phyloP scores from a whole-genome alignment of 2,797 vertebrate genomes.

The Morus bassanus region DNA sequence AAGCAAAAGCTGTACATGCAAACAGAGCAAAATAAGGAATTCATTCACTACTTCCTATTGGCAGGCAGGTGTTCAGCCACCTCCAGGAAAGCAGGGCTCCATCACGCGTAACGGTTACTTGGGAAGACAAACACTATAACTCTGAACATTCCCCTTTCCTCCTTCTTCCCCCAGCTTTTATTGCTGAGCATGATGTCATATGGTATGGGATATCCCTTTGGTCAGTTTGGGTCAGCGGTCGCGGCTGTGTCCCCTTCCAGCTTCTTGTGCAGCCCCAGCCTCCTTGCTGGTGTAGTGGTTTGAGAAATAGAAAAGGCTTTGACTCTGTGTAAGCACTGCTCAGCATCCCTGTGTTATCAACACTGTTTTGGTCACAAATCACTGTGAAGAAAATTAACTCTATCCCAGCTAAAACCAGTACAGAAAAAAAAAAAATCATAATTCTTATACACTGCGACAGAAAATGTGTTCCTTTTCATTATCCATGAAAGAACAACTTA shows the following conservation, averaged over 20 bases:
- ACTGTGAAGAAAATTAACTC: not conserved
- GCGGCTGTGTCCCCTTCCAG: not conserved
- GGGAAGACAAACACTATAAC: not conserved
- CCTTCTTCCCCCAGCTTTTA: not conserved
- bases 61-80: not conserved
- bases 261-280: not conserved
- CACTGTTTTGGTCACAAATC: not conserved
- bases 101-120: fast-evolving
- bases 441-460: not conserved
- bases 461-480: not conserved
- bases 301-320: not conserved
- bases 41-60: fast-evolving
- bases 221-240: not conserved
- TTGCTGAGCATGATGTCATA: not conserved
- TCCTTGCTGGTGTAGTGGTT: fast-evolving
- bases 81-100: not conserved
- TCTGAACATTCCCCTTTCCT: not conserved
- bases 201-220: not conserved
- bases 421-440: not conserved
- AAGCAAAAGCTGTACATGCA: not conserved
- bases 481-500: not conserved
- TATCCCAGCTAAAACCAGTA: not conserved
- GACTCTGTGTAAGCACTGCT: not conserved
- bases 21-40: not conserved
- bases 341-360: not conserved